phyloP scores from a whole-genome alignment of 1,140 invertebrate species.

The Drosophila oshimai region DNA sequence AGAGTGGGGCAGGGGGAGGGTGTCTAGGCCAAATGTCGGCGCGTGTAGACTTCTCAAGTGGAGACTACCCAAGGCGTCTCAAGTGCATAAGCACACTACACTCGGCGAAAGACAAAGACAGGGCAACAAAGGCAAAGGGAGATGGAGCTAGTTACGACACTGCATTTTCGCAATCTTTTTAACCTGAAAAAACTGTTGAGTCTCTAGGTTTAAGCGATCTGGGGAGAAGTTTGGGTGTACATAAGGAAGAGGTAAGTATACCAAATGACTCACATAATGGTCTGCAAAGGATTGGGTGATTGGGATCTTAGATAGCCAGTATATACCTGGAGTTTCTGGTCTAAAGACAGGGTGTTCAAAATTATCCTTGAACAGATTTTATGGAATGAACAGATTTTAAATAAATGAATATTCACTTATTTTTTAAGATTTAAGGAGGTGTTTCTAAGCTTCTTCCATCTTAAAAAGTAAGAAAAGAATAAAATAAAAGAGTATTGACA shows the following conservation, averaged over 20 bases:
- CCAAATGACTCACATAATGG: background rate
- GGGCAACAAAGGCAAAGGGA: background rate
- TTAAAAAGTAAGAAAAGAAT: too few relatives aligned
- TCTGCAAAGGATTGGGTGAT: too few relatives aligned
- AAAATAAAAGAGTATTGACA: background rate
- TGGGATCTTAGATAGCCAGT: too few relatives aligned
- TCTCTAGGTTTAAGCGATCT: background rate
- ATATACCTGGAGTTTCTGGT: too few relatives aligned
- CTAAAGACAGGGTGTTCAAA: too few relatives aligned
- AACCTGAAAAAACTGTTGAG: slow-evolving; percentile 6
- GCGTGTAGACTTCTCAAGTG: slow-evolving; percentile 69
- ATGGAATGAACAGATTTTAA: too few relatives aligned
- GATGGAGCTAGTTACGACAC: slow-evolving; percentile 20
- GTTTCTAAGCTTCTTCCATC: too few relatives aligned
- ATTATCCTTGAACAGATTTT: too few relatives aligned
- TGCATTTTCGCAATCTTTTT: slow-evolving; percentile 18
- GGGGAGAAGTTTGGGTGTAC: too few relatives aligned
- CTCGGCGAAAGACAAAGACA: background rate
- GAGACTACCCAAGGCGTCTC: slow-evolving; percentile 56
- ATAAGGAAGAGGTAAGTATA: too few relatives aligned
- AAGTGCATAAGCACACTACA: slow-evolving; percentile 53
- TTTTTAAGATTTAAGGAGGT: too few relatives aligned
- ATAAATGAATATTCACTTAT: too few relatives aligned
- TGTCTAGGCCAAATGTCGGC: slow-evolving; percentile 55
- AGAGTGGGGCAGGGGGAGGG: background rate